Conservation (phyloP, 2,888 invertebrate species). For the Baccha elongata region DNA sequence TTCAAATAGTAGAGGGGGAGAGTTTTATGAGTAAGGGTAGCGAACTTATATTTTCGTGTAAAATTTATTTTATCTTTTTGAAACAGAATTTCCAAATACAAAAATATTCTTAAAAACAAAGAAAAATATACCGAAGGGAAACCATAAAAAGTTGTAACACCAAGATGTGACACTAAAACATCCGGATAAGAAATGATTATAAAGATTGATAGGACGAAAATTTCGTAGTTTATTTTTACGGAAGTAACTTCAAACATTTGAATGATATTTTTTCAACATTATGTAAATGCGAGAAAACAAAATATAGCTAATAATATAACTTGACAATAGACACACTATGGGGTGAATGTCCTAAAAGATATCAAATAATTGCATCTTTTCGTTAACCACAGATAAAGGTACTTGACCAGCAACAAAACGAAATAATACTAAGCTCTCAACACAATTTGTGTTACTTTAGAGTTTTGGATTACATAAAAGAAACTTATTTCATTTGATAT, state of each 20-base stretch:
- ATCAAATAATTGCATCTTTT: neutral
- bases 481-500: neutral
- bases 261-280: too few relatives aligned
- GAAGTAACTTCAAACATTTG: neutral
- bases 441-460: neutral
- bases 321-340: too few relatives aligned
- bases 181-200: neutral
- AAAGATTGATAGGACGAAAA: neutral
- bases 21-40: slow-evolving; percentile 59
- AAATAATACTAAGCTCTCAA: neutral
- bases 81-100: slow-evolving; percentile 1
- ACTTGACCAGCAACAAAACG: neutral
- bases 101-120: slow-evolving; percentile 2
- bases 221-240: neutral
- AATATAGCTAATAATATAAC: too few relatives aligned
- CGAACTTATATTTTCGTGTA: slow-evolving; percentile 52
- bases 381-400: neutral
- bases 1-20: slow-evolving; percentile 20
- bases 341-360: neutral
- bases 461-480: too few relatives aligned
- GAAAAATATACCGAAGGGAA: neutral
- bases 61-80: slow-evolving; percentile 30
- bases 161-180: neutral
- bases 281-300: too few relatives aligned
- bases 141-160: neutral